Evolutionary conservation across 2,113 vertebrate genomes (phyloP).

Genomic region (Loxodonta africana): DNA sequence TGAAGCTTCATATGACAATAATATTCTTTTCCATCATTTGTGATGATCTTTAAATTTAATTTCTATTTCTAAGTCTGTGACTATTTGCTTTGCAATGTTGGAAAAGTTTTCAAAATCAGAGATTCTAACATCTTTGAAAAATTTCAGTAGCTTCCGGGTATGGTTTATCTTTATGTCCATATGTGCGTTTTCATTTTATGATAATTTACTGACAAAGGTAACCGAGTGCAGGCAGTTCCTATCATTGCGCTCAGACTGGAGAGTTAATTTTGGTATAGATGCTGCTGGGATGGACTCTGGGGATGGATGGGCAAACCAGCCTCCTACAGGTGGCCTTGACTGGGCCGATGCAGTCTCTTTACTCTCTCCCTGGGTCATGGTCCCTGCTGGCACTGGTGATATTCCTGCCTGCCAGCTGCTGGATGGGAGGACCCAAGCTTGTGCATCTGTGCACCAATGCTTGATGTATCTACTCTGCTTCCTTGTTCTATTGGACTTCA

Average conservation of each 20-base stretch:
- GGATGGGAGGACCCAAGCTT: rapidly evolving
- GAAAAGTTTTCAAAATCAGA: not conserved
- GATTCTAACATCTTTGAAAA: not conserved
- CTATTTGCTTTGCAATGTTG: not conserved
- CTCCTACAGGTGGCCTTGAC: not conserved
- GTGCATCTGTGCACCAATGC: rapidly evolving
- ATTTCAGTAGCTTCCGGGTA: not conserved
- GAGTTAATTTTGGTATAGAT: not conserved
- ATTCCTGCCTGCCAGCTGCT: too few species aligned
- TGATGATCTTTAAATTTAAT: not conserved
- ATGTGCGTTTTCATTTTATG: not conserved
- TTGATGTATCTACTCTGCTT: not conserved
- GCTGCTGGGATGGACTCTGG: too few species aligned
- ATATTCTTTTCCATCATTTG: not conserved
- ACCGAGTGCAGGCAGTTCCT: too few species aligned
- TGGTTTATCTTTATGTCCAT: not conserved
- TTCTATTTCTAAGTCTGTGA: not conserved
- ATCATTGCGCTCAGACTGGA: not conserved
- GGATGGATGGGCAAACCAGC: rapidly evolving
- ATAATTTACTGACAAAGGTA: not conserved
- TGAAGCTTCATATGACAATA: not conserved
- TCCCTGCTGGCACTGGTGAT: rapidly evolving
- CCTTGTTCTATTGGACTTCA: too few species aligned
- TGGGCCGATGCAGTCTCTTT: rapidly evolving
- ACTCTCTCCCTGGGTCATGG: not conserved